A percentile compares a stretch with the other conserved stretches of the same genome.
phyloP scores from a whole-genome alignment of 2,113 vertebrate species.

The Geococcyx californianus region DNA sequence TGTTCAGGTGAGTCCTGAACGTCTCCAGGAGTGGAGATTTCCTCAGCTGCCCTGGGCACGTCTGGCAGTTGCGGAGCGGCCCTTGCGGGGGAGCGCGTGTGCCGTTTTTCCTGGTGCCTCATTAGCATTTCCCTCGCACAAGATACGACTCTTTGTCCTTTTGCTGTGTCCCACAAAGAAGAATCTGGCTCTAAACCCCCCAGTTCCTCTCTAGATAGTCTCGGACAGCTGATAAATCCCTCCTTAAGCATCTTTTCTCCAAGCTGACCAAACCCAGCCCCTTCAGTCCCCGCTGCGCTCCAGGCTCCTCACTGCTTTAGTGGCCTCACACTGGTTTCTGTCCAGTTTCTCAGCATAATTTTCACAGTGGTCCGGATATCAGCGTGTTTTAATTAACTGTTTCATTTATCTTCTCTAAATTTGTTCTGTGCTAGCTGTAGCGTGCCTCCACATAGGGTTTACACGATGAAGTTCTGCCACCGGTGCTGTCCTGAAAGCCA shows the following conservation, averaged over 20 bases:
- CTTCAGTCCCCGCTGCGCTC: neutral
- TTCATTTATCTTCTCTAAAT: neutral
- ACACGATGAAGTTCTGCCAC: neutral
- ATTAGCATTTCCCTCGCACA: neutral
- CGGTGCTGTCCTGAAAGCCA: neutral
- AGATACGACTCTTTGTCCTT: neutral
- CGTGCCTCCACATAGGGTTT: neutral
- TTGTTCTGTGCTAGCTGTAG: neutral
- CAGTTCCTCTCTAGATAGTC: neutral
- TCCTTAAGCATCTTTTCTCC: neutral
- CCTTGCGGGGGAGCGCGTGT: accelerated
- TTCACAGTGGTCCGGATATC: neutral
- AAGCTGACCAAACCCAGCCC: neutral
- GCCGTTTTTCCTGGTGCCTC: neutral
- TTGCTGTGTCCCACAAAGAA: neutral
- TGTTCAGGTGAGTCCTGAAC: neutral
- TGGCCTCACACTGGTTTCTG: neutral
- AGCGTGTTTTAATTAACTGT: neutral
- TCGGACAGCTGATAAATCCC: neutral
- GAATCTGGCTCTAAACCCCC: neutral
- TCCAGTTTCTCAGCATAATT: neutral
- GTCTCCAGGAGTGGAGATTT: neutral
- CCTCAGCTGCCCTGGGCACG: neutral
- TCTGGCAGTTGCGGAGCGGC: neutral
- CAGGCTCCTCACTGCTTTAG: neutral